phyloP scores from a whole-genome alignment of 92 coral and sea anemone genomes.

The Palythoa grandiflora region DNA sequence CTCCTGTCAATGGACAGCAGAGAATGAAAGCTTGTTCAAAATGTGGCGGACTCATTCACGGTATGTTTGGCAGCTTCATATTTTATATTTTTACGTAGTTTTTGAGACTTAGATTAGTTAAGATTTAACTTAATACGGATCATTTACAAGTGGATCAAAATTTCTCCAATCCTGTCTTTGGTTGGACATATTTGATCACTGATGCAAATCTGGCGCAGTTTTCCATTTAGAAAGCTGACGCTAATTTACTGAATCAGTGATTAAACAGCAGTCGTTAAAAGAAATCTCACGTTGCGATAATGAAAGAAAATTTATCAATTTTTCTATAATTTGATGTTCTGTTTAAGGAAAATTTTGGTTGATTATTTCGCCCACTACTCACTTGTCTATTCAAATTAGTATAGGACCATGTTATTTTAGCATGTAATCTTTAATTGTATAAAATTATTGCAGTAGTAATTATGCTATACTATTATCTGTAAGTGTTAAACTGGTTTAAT shows the following conservation, averaged over 20 bases:
- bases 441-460: no score
- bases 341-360: background rate
- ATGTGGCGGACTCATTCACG: slow-evolving; percentile 47
- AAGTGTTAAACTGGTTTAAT: background rate
- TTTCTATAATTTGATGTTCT: background rate
- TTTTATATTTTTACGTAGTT: background rate
- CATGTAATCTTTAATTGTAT: no score
- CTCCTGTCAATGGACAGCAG: slow-evolving; percentile 26
- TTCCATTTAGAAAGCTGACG: no score
- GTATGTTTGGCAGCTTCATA: background rate
- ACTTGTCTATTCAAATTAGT: background rate
- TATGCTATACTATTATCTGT: no score
- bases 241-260: background rate
- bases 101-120: background rate
- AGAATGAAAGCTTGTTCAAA: slow-evolving; percentile 45
- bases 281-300: no score
- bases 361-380: background rate
- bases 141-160: background rate
- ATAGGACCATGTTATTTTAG: no score
- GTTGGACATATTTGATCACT: background rate
- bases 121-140: background rate
- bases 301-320: background rate
- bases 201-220: background rate
- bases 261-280: background rate
- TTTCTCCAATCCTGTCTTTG: background rate